Percentiles rank a stretch among this genome's conserved stretches.
phyloP scores from a whole-genome alignment of 2,113 vertebrate species.

The Cisticola juncidis region DNA sequence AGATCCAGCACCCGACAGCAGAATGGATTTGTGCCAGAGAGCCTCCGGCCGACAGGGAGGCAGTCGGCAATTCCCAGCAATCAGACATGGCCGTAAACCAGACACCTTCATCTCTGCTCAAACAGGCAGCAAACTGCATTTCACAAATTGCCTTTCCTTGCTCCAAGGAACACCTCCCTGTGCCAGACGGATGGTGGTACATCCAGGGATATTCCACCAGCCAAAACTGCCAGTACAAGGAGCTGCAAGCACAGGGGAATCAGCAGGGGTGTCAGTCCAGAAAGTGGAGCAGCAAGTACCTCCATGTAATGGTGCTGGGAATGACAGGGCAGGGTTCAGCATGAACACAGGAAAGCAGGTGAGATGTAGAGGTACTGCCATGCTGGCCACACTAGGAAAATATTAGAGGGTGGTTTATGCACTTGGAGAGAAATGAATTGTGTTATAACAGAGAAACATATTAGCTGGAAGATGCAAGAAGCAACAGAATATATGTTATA shows the following conservation, averaged over 20 bases:
- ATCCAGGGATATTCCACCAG: neutral
- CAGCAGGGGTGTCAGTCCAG: neutral
- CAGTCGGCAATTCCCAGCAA: neutral
- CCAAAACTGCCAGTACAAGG: accelerated
- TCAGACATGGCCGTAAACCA: neutral
- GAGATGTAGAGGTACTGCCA: neutral
- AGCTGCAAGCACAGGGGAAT: neutral
- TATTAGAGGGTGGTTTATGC: neutral
- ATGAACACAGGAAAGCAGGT: neutral
- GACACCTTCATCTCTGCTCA: neutral
- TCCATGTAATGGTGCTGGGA: accelerated
- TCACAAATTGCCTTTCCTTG: neutral
- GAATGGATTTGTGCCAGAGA: neutral
- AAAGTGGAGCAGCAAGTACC: neutral
- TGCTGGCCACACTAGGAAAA: neutral
- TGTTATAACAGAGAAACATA: neutral
- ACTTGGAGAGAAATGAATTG: neutral
- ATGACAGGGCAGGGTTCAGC: neutral
- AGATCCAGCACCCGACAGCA: slow-evolving; percentile 4
- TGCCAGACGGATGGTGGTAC: neutral
- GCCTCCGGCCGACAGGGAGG: neutral
- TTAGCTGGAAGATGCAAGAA: neutral
- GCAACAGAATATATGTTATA: neutral
- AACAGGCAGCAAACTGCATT: neutral
- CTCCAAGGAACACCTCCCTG: neutral